Evolutionary conservation across 2,888 invertebrate species (phyloP), one percentile per base, ranked within the genome.

Genomic region (Amblyteles armatorius): DNA sequence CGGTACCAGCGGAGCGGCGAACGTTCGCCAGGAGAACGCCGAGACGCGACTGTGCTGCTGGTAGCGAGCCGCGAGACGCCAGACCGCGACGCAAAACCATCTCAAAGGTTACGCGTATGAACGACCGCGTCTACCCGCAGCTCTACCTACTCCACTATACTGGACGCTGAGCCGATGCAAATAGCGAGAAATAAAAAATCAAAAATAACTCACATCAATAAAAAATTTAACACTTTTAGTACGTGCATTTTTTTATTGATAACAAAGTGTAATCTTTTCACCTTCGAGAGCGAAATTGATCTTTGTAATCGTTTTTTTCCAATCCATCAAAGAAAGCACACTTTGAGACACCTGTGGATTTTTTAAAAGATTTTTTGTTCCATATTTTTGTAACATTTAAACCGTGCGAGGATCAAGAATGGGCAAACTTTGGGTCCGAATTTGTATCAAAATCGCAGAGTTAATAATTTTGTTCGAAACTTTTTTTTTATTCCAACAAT

Each of bases 31-130:
- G 82, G 84, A 85, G 88, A 89, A 80, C 87, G 88, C 76, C 87
- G 78, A 79, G 83, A 81, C 84, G 84, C 86, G 85, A 89, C 89
- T 89, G 87, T 76, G 79, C 77, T 73, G 72, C 69, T 81, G 76
- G 74, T 68, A 82, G 72, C 74, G 74, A 76, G 84, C 79, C 77
- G 71, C 74, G 76, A 83, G 79, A 55, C 77, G 83, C 55, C 57
- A 83, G 84, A 86, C 81, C 87, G 79, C 88, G 87, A 88, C 85
- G 89, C 89, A 86, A 88, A 89, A 88, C 85, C 84, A 89, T 88
- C 76, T 83, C 83, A 90, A 89, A 90, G 90, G 89, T 89, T 89
- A 87, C 77, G 79, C 82, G 83, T 85, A 88, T 86, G 88, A 76
- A 76, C 82, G 87, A 85, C 83, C 85, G 74, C 77, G 87, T 84